Evolutionary conservation across 2,113 vertebrate genomes (phyloP).

Genomic region (Morone saxatilis): DNA sequence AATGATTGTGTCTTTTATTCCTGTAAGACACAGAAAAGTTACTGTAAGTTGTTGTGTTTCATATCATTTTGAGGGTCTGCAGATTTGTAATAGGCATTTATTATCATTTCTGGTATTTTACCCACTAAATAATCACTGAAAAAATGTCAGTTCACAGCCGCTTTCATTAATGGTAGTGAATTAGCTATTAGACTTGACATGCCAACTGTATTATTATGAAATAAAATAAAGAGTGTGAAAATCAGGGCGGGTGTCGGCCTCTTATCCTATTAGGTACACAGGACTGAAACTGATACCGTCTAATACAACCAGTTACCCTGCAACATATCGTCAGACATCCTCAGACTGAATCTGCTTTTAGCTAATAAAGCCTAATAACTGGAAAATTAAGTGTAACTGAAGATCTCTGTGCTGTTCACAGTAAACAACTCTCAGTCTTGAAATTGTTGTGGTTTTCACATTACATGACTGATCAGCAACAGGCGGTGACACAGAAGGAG

Average conservation of each 20-base stretch:
- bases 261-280: neutral
- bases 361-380: no score
- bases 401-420: no score
- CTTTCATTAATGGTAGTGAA: neutral
- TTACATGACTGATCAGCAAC: no score
- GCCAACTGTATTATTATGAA: neutral
- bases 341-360: no score
- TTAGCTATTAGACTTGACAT: neutral
- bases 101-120: neutral
- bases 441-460: no score
- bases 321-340: neutral
- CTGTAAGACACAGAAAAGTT: conserved; percentile 58
- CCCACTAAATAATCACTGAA: neutral
- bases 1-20: conserved; percentile 83
- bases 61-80: neutral
- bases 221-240: neutral
- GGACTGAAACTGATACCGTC: neutral
- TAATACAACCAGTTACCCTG: neutral
- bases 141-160: neutral
- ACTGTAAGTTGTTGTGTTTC: neutral
- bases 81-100: neutral
- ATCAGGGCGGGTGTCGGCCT: neutral
- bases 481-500: no score
- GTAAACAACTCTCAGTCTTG: no score
- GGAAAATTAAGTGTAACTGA: no score